A percentile compares a stretch with the other conserved stretches of the same genome.
Conservation (phyloP, 2,797 vertebrate genomes). For the Epinephelus coioides region DNA sequence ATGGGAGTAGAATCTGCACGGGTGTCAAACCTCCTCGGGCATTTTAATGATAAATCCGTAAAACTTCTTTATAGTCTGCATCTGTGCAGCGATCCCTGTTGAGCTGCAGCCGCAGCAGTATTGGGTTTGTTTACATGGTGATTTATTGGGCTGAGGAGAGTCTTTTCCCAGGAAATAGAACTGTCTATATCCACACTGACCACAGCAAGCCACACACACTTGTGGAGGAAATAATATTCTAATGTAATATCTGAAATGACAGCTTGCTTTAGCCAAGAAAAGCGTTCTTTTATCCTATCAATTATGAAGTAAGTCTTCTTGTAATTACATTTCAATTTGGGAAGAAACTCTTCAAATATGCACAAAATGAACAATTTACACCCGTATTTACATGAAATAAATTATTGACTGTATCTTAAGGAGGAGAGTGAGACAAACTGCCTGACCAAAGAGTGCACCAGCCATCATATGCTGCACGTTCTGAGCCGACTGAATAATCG, state of each 20-base stretch:
- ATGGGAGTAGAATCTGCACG: constrained; percentile 33
- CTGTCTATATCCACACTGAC: constrained; percentile 28
- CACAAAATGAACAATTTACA: constrained; percentile 16
- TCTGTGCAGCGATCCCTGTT: constrained; percentile 29
- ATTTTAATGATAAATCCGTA: constrained; percentile 54
- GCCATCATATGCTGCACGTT: neutral
- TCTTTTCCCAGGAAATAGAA: constrained; percentile 22
- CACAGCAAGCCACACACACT: neutral
- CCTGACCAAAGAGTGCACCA: constrained; percentile 15
- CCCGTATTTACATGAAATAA: neutral
- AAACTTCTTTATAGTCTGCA: constrained; percentile 37
- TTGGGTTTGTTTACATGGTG: constrained; percentile 49
- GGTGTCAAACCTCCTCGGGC: constrained; percentile 36
- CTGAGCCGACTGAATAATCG: constrained; percentile 38
- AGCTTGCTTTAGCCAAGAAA: constrained; percentile 1
- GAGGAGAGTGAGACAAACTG: constrained; percentile 17
- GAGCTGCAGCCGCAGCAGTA: constrained; percentile 31
- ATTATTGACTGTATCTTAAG: constrained; percentile 20
- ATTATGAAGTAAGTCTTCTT: constrained; percentile 31
- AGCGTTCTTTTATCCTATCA: constrained; percentile 16
- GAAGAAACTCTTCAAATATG: constrained; percentile 28
- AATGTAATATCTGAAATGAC: constrained; percentile 2
- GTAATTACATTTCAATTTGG: constrained; percentile 20
- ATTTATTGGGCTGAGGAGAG: constrained; percentile 31
- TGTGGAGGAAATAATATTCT: too few species aligned